Evolutionary conservation across 2,113 vertebrate genomes (phyloP), one percentile per base, ranked within the genome.

Genomic region (Seriola aureovittata): DNA sequence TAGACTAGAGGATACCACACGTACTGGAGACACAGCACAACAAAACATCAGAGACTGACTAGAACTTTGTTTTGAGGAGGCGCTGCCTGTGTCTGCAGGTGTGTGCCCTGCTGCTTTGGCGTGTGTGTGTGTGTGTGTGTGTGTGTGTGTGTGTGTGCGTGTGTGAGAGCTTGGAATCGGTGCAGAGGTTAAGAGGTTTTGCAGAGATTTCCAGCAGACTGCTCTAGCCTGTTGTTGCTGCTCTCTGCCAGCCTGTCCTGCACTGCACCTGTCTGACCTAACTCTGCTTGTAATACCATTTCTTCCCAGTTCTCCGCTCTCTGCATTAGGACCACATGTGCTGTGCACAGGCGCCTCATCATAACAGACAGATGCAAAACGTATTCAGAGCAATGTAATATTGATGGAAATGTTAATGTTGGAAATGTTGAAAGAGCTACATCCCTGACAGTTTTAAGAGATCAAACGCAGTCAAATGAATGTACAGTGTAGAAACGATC

Each of bases 131-230:
- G 25, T 29, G 25, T 74, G 19, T 42, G 21, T 74, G 19, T 42
- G 21, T 74, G 19, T 42, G 21, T 74, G 19, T 29, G 34, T 36
- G 58, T 86, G 78, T 32, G 40, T 60, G 57, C 2, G 29, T 29
- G 29, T 74, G 19, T 42, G 21, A 50, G 52, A 25, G 64, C 42
- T 19, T 44, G 71, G 54, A 25, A 67, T 80, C 65, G 67, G 62
- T 65, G 71, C 74, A 74, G 36, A 81, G 82, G 72, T 86, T 80
- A 80, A 80, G 50, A 76, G 80, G 32, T 75, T 81, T 66, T 36
- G 12, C 42, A 79, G 66, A 52, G 58, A 64, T 23, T 84, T 85
- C 69, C 82, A 85, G 63, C 65, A 75, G 71, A 67, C 71, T 60
- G 34, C 71, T 67, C 48, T 8, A 13, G n/a, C 34, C 17, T 58